These are phyloP conservation scores for Chouioia cunea DNA, from an alignment of 2,888 invertebrate species.

Conservation along the genomic window DNA sequence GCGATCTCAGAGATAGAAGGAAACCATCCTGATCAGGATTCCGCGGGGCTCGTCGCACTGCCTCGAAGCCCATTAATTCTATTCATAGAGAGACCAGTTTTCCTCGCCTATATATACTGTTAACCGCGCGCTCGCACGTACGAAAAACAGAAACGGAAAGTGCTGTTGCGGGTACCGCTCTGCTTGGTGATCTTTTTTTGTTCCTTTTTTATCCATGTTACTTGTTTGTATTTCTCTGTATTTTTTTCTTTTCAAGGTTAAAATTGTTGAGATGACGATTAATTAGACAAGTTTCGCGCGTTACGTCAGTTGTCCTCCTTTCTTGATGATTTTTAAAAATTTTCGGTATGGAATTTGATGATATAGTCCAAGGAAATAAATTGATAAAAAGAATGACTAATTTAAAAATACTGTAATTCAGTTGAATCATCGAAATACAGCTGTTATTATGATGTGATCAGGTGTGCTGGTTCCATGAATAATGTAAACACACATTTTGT, in stretches of 20 bases:
- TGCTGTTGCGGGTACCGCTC: conserved; percentile 1
- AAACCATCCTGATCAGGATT: conserved; percentile 13
- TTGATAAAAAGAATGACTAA: too few species aligned
- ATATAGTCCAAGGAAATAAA: too few species aligned
- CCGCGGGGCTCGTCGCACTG: conserved; percentile 29
- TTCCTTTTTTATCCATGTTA: neutral
- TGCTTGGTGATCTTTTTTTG: neutral
- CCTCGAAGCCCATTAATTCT: conserved; percentile 55
- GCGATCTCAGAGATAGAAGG: neutral
- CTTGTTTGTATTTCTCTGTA: neutral
- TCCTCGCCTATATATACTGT: conserved; percentile 46
- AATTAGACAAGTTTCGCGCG: too few species aligned
- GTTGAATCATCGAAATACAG: too few species aligned
- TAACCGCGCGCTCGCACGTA: conserved; percentile 19
- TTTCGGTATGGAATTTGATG: too few species aligned
- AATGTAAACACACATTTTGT: too few species aligned
- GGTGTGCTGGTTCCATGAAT: too few species aligned
- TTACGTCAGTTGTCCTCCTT: too few species aligned
- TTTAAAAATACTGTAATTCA: too few species aligned
- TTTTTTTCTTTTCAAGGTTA: neutral
- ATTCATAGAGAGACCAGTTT: conserved; percentile 53
- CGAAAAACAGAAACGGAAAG: conserved; percentile 41
- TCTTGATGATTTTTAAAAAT: too few species aligned
- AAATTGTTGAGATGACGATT: too few species aligned
- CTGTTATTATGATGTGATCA: too few species aligned